phyloP scores from a whole-genome alignment of 2,888 invertebrate species.

The Mesorhabditis spiculigera region DNA sequence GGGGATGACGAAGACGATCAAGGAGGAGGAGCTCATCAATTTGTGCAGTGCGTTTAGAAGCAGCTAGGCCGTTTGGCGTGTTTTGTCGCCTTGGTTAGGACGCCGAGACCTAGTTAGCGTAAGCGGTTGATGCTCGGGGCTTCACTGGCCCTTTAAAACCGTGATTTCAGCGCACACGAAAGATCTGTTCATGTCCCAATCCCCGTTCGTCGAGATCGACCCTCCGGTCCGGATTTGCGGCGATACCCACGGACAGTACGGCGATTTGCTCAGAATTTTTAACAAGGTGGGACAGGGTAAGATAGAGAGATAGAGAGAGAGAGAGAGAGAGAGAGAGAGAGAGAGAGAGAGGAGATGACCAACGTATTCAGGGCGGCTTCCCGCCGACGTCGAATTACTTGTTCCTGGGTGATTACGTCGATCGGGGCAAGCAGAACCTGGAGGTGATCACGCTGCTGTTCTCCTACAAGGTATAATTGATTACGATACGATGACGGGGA shows the following conservation, averaged over 20 bases:
- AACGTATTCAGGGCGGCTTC: slow-evolving; percentile 26
- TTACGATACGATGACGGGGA: too few relatives aligned
- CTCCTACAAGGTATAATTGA: slow-evolving; percentile 18
- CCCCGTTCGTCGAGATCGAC: slow-evolving; percentile 26
- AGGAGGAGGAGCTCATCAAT: slow-evolving; percentile 34
- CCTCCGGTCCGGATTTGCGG: slow-evolving; percentile 33
- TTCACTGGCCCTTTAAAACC: background rate
- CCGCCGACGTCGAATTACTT: slow-evolving; percentile 41
- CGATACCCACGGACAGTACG: slow-evolving; percentile 36
- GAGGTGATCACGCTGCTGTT: slow-evolving; percentile 30
- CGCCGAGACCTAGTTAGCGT: background rate
- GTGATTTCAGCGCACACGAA: slow-evolving; percentile 20
- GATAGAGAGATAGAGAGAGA: too few relatives aligned
- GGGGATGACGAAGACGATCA: slow-evolving; percentile 35
- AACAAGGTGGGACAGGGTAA: slow-evolving; percentile 14
- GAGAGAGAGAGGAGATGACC: too few relatives aligned
- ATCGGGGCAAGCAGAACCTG: slow-evolving; percentile 31
- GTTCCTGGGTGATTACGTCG: slow-evolving; percentile 45
- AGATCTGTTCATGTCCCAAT: slow-evolving; percentile 23
- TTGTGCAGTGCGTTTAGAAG: slow-evolving; percentile 18
- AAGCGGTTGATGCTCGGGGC: background rate
- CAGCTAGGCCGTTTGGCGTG: background rate
- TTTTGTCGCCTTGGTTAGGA: background rate
- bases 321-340: too few relatives aligned
- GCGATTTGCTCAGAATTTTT: slow-evolving; percentile 31